phyloP scores from a whole-genome alignment of 1,140 invertebrate genomes.

The Mylabris phalerata region DNA sequence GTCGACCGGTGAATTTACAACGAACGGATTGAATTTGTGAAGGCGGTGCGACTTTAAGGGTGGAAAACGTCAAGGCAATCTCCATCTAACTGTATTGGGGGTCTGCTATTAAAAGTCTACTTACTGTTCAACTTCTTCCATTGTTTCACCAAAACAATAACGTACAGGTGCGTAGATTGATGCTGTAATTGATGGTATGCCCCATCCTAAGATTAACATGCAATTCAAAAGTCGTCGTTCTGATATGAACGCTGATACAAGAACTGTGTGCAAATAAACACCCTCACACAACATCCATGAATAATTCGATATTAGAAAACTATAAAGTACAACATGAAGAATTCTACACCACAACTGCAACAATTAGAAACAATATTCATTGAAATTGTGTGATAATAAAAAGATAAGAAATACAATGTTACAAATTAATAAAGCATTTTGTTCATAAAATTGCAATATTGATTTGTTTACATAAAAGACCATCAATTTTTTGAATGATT shows the following conservation, averaged over 20 bases:
- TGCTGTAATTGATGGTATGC: constrained; percentile 64
- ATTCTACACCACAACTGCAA: constrained; percentile 70
- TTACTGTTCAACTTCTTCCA: constrained; percentile 54
- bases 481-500: too few relatives aligned
- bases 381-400: too few relatives aligned
- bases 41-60: too few relatives aligned
- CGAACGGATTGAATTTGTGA: too few relatives aligned
- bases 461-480: too few relatives aligned
- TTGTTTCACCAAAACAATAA: constrained; percentile 44
- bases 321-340: constrained; percentile 79
- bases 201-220: constrained; percentile 81
- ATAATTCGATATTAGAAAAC: constrained; percentile 87
- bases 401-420: too few relatives aligned
- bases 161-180: constrained; percentile 59
- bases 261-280: constrained; percentile 85
- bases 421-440: too few relatives aligned
- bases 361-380: neutral
- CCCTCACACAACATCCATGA: constrained; percentile 95
- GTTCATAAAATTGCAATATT: too few relatives aligned
- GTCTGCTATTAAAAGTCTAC: constrained; percentile 28
- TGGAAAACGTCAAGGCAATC: too few relatives aligned
- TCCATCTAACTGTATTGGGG: too few relatives aligned
- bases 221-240: constrained; percentile 76
- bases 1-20: too few relatives aligned
- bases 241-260: constrained; percentile 85